Conservation (phyloP, 2,113 vertebrate species). For the Delphinapterus leucas region DNA sequence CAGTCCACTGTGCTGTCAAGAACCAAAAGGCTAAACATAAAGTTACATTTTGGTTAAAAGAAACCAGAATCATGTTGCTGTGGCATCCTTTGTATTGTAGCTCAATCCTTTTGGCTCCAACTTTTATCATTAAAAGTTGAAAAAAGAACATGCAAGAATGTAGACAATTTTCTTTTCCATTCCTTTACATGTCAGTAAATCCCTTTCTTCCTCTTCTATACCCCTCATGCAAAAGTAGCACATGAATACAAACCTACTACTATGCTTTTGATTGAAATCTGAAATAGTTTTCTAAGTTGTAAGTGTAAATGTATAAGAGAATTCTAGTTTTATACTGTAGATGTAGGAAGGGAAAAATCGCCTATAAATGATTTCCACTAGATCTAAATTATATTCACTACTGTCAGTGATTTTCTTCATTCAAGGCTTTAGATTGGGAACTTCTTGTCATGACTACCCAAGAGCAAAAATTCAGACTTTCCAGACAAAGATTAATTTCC, state of each 20-base stretch:
- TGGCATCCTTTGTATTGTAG: not conserved
- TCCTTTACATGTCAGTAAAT: not conserved
- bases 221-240: not conserved
- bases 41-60: constrained; percentile 18
- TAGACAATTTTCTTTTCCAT: not conserved
- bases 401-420: constrained; percentile 19
- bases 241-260: not conserved
- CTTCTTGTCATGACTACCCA: not conserved
- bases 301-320: not conserved
- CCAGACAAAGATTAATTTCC: not conserved
- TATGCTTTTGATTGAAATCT: not conserved
- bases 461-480: constrained; percentile 27
- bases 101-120: not conserved
- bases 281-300: not conserved
- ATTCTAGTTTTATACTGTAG: constrained; percentile 8
- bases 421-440: not conserved
- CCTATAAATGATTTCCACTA: not conserved
- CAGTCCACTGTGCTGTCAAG: not conserved
- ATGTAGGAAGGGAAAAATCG: not conserved
- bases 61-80: not conserved
- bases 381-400: constrained; percentile 34
- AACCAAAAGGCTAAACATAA: not conserved
- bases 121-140: not conserved
- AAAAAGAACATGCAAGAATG: not conserved
- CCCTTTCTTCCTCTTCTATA: not conserved